Conservation (phyloP, 2,797 vertebrate species). For the Podargus strigoides region DNA sequence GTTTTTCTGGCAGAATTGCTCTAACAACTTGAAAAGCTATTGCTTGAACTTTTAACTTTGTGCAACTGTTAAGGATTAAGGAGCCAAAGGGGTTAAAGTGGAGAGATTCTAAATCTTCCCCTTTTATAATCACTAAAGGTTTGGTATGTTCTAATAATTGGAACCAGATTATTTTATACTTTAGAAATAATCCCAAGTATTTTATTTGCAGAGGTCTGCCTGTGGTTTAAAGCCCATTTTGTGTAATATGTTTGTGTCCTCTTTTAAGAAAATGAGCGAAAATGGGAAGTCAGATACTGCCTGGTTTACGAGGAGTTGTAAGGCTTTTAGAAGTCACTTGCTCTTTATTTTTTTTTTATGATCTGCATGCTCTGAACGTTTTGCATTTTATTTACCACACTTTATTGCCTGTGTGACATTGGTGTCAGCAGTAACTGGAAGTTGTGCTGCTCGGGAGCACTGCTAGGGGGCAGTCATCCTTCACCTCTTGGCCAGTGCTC, state of each 20-base stretch:
- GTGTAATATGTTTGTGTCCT: not conserved
- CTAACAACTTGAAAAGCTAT: not conserved
- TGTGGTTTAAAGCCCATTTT: not conserved
- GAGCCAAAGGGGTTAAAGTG: not conserved
- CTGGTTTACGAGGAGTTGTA: not conserved
- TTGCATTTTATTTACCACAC: not conserved
- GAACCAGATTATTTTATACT: not conserved
- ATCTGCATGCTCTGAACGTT: not conserved
- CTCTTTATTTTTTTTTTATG: not conserved
- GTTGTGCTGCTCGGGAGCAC: not conserved
- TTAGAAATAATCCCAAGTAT: not conserved
- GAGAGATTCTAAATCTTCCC: not conserved
- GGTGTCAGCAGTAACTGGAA: not conserved
- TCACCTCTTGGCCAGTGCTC: not conserved
- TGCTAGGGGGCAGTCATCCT: no score
- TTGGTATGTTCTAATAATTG: not conserved
- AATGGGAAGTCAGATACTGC: not conserved
- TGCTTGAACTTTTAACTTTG: not conserved
- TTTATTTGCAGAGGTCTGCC: not conserved
- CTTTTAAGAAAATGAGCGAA: not conserved
- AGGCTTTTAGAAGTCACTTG: not conserved
- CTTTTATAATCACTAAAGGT: not conserved
- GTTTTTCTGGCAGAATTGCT: slow-evolving; percentile 24
- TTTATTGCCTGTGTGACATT: not conserved
- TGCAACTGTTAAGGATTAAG: not conserved